Conservation (phyloP, 2,797 vertebrate genomes). For the Ptychobarbus kaznakovi region DNA sequence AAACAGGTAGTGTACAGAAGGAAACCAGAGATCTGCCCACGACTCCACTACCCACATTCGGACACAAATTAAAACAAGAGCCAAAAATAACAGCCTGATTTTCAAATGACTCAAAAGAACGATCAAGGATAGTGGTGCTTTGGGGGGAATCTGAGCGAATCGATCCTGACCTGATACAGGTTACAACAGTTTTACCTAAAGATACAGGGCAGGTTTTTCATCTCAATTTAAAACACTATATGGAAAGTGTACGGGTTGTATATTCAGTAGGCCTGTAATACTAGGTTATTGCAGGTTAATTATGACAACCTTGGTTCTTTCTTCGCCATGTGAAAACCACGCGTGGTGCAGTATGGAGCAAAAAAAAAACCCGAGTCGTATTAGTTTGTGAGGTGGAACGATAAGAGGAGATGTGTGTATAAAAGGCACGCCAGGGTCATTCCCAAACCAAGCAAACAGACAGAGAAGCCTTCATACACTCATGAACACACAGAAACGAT, state of each 20-base stretch:
- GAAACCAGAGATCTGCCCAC: constrained; percentile 68
- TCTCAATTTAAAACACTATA: constrained; percentile 5
- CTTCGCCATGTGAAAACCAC: constrained; percentile 79
- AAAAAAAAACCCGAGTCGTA: constrained; percentile 65
- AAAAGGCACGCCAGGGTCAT: constrained; percentile 86
- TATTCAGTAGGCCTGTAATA: constrained; percentile 53
- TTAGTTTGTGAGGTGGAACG: constrained; percentile 66
- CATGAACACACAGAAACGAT: constrained; percentile 43
- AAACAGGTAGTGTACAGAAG: constrained; percentile 75
- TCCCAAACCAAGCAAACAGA: constrained; percentile 81
- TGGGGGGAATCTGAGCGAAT: constrained; percentile 32
- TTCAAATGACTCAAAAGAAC: constrained; percentile 76
- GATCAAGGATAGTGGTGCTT: constrained; percentile 68
- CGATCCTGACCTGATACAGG: constrained; percentile 84
- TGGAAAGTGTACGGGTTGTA: constrained; percentile 16
- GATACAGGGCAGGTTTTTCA: constrained; percentile 27
- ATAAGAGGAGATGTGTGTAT: constrained; percentile 67
- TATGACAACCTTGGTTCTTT: constrained; percentile 75
- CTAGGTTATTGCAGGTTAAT: constrained; percentile 31
- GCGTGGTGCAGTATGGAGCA: constrained; percentile 38
- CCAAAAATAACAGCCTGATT: constrained; percentile 74
- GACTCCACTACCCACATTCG: constrained; percentile 13
- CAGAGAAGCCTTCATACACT: constrained; percentile 68
- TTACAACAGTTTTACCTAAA: constrained; percentile 75
- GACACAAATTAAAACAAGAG: constrained; percentile 64